phyloP scores from a whole-genome alignment of 2,113 vertebrate genomes.

The Eclectus roratus region DNA sequence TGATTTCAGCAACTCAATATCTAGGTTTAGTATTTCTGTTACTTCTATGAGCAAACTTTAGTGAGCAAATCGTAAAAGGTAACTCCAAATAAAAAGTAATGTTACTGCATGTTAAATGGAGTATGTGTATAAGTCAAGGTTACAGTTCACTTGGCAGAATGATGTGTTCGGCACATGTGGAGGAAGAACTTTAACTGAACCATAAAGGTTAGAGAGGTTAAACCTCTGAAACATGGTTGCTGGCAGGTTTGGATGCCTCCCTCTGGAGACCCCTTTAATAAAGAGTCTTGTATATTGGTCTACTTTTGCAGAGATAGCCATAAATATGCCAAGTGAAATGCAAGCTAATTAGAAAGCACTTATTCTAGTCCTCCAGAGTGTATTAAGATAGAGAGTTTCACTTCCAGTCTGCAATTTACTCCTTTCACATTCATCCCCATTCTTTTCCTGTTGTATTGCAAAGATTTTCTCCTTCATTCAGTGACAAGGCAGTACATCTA shows the following conservation, averaged over 20 bases:
- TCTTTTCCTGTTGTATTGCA: neutral
- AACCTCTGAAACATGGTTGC: conserved; percentile 7
- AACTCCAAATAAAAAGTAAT: neutral
- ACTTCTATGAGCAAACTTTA: neutral
- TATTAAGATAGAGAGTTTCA: neutral
- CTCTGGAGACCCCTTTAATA: neutral
- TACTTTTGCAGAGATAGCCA: neutral
- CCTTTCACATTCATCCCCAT: neutral
- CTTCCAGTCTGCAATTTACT: neutral
- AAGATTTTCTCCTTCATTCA: neutral
- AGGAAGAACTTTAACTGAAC: conserved; percentile 34
- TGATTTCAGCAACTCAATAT: neutral
- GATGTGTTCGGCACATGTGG: neutral
- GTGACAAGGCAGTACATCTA: neutral
- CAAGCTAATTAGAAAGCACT: conserved; percentile 47
- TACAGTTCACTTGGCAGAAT: neutral
- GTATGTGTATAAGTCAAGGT: neutral
- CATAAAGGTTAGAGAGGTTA: conserved; percentile 6
- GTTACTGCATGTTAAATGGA: neutral
- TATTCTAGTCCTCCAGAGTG: neutral
- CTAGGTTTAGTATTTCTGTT: neutral
- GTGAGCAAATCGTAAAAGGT: neutral
- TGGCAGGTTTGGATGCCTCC: neutral
- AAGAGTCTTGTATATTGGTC: neutral
- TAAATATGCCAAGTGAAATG: conserved; percentile 36